Base-by-base conservation (phyloP, 1,140 invertebrate species). In the Cryptotermes secundus region DNA sequence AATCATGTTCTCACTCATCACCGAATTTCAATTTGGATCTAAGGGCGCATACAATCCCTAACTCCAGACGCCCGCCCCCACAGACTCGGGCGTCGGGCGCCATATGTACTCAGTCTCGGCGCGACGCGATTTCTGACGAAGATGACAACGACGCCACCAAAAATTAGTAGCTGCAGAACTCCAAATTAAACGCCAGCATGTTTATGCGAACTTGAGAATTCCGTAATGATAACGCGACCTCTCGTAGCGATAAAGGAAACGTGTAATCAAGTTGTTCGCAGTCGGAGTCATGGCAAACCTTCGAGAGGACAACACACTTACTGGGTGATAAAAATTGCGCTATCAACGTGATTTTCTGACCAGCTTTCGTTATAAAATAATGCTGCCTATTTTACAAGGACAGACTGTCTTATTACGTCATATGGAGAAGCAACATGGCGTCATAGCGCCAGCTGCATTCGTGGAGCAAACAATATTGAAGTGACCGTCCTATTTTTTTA, bases 81-180 rank as follows among this genome's bases (percentile, higher is more conserved):
- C 6, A 26, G 59, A 3, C 26, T 72, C 59, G 26, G 26, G 59
- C 59, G 26, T 9, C n/a, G 45, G 59, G 59, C 59, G 59, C 59
- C 59, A 72, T 14, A n/a, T 6, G 59, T 72, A 31, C 59, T 31
- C 59, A 72, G 26, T 72, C 26, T n/a, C 2, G 59, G n/a, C 59
- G 59, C 26, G 59, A 72, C 59, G 59, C 26, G 19, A 72, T 31
- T 72, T 72, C 26, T 72, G 59, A 59, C 4, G 26, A 72, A n/a
- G 7, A 72, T 31, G 59, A 72, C n/a, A 16, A 72, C 59, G 59
- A 72, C 45, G 45, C 45, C 59, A 72, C 59, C 59, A 31, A 72
- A 72, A 72, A 72, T 72, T 72, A 72, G 59, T 72, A 72, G 59
- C 59, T n/a, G 59, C 59, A 31, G 26, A 72, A 72, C n/a, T 72